These are phyloP conservation scores for Chrysotoxum bicinctum DNA, from an alignment of 2,888 invertebrate species.

Conservation along the genomic window DNA sequence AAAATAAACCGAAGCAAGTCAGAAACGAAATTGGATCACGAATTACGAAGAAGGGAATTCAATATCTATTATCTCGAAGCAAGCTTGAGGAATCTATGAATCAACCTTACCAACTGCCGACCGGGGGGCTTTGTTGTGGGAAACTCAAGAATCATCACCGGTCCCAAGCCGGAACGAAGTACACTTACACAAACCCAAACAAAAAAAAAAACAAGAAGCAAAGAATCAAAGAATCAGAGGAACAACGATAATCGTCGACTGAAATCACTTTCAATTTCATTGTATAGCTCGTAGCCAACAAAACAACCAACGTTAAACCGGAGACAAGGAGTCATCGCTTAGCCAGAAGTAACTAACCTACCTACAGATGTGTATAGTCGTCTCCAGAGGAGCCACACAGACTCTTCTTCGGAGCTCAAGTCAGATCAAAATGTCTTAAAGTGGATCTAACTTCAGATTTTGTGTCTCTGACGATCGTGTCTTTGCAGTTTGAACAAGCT, in stretches of 20 bases:
- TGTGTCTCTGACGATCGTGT: conserved; percentile 57
- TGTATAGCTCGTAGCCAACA: conserved; percentile 12
- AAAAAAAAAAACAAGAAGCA: conserved; percentile 12
- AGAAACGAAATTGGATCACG: conserved; percentile 62
- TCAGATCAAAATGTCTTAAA: conserved; percentile 43
- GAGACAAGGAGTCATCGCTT: conserved; percentile 35
- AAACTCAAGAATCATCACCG: conserved; percentile 54
- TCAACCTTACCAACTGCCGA: neutral
- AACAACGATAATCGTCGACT: conserved; percentile 33
- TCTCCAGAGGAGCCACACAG: neutral
- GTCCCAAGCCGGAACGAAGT: conserved; percentile 48
- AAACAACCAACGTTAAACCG: conserved; percentile 3
- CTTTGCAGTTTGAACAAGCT: conserved; percentile 36
- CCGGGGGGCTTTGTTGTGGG: conserved; percentile 55
- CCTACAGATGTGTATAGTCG: neutral
- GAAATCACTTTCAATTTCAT: conserved; percentile 68
- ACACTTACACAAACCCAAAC: conserved; percentile 7
- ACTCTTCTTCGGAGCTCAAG: conserved; percentile 36
- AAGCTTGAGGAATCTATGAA: conserved; percentile 36
- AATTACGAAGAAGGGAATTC: conserved; percentile 50
- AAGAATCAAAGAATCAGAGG: conserved; percentile 45
- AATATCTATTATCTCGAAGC: conserved; percentile 27
- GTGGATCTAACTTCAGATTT: conserved; percentile 50
- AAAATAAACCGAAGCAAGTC: conserved; percentile 3
- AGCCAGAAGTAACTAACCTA: conserved; percentile 5